Base-by-base conservation (phyloP, 2,113 vertebrate species). In the Zeus faber region DNA sequence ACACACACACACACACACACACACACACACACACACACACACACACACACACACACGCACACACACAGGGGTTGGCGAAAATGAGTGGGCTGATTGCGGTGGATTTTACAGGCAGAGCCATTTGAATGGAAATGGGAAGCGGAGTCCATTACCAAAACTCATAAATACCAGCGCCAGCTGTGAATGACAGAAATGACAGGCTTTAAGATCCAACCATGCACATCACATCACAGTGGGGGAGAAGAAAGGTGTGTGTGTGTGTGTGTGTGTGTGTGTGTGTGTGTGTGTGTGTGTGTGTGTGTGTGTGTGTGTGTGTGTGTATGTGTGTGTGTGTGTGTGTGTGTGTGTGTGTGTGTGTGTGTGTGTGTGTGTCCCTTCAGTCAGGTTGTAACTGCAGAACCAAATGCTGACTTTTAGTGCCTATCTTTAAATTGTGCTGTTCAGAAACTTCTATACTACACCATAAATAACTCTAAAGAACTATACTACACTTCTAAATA, bases 121-220 rank as follows among this genome's bases (percentile, higher is more conserved):
- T 89, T 82, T 85, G 74, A 85, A 87, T 85, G 75, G 73, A 82
- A 81, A 82, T 86, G 62, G 18, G 59, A 77, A 70, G 65, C 72
- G 64, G 62, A 82, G 70, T 74, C 67, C 65, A 74, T 83, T 68
- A 79, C 64, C 57, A 58, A 33, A 72, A 72, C 62, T 77, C 76
- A 53, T 2, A 81, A 64, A 67, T 70, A 40, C 61, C 51, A 70
- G 46, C 49, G 62, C 49, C 79, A 79, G 81, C 80, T 81, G 80
- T 74, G 78, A 62, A 35, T 49, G 55, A 71, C 45, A 65, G 47
- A 45, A 67, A 62, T 71, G 17, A 73, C 45, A 68, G 20, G 37
- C 9, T 52, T 27, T 73, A 55, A 65, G 51, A 66, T 69, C 29
- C 54, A 33, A 43, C 58, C 51, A 37, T 55, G 62, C 37, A 20